phyloP scores from a whole-genome alignment of 1,140 invertebrate genomes.

The Ips typographus region DNA sequence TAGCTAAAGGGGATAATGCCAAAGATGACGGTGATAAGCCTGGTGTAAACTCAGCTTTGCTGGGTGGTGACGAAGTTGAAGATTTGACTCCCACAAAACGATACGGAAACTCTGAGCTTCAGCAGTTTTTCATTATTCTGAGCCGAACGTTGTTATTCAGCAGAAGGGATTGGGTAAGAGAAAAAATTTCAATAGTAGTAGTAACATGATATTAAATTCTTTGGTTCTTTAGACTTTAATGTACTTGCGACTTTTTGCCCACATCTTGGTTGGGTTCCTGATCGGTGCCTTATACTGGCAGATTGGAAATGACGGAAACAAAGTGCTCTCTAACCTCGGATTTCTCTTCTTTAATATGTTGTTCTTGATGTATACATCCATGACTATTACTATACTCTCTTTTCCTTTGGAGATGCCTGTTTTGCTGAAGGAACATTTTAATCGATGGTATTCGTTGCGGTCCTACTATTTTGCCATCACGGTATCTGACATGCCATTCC shows the following conservation, averaged over 20 bases:
- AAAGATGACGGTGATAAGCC: conserved; percentile 58
- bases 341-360: conserved; percentile 98
- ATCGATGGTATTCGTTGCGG: conserved; percentile 95
- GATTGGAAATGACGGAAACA: conserved; percentile 90
- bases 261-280: conserved; percentile 86
- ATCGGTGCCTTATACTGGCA: conserved; percentile 92
- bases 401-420: conserved; percentile 96
- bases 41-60: conserved; percentile 65
- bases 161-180: conserved; percentile 76
- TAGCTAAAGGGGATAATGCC: conserved; percentile 59
- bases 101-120: conserved; percentile 74
- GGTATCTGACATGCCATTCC: conserved; percentile 93
- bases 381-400: conserved; percentile 96
- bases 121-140: conserved; percentile 79
- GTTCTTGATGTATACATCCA: conserved; percentile 97
- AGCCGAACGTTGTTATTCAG: conserved; percentile 79
- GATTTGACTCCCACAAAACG: conserved; percentile 61
- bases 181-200: neutral
- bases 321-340: conserved; percentile 93
- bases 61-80: conserved; percentile 64
- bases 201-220: no score
- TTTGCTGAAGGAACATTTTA: conserved; percentile 92
- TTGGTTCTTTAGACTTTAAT: conserved; percentile 80
- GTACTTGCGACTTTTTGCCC: conserved; percentile 89
- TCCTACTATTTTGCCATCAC: conserved; percentile 96